These are phyloP conservation scores for Drosophila burlai DNA, from an alignment of 1,140 invertebrate species.

Conservation along the genomic window DNA sequence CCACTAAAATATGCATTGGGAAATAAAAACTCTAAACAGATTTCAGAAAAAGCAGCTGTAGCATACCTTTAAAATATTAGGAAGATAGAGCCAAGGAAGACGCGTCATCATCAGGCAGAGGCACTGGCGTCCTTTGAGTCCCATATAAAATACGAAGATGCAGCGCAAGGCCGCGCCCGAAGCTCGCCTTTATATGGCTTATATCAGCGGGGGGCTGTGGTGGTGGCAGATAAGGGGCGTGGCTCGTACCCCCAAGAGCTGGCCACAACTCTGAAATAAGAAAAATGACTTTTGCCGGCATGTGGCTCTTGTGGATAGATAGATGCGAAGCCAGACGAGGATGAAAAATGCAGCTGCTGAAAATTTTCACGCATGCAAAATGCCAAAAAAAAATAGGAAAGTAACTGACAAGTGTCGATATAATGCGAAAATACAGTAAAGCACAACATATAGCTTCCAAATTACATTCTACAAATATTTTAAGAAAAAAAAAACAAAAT, in stretches of 20 bases:
- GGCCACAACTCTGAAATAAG: slow-evolving; percentile 59
- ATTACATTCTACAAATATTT: background rate
- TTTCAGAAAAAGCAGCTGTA: too few species aligned
- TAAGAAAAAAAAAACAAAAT: background rate
- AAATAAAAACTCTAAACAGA: background rate
- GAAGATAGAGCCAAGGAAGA: background rate
- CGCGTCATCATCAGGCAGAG: slow-evolving; percentile 22
- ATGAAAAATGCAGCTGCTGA: slow-evolving; percentile 52
- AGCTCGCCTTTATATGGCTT: slow-evolving; percentile 13
- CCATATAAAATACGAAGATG: slow-evolving; percentile 33
- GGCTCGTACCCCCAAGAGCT: slow-evolving; percentile 16
- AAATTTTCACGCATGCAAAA: slow-evolving; percentile 49
- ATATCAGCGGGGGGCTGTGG: background rate
- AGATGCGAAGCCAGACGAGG: slow-evolving; percentile 11
- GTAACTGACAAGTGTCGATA: slow-evolving; percentile 33
- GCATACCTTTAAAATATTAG: too few species aligned
- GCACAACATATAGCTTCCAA: background rate
- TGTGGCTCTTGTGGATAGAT: slow-evolving; percentile 28
- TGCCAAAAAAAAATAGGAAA: slow-evolving; percentile 9
- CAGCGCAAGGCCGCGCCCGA: slow-evolving; percentile 9
- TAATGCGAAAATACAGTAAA: slow-evolving; percentile 16
- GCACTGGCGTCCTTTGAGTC: slow-evolving; percentile 19
- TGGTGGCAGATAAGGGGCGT: slow-evolving; percentile 1
- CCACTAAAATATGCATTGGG: too few species aligned
- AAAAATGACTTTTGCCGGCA: slow-evolving; percentile 57